Evolutionary conservation across 2,888 invertebrate genomes (phyloP).

Genomic region (Yponomeuta evonymella): DNA sequence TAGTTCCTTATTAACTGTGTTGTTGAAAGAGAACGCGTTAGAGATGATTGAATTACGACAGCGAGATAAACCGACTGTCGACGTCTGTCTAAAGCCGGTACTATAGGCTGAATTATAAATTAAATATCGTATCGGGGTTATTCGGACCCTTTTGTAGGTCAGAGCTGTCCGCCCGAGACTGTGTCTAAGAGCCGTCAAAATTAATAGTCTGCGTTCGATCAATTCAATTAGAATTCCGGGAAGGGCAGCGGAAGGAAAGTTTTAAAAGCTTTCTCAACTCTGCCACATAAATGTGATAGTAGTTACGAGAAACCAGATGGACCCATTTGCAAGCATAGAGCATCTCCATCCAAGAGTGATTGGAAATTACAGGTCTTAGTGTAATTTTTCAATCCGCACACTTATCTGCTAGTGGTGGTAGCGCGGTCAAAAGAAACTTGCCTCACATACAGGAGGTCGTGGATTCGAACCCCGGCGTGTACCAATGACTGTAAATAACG

Average conservation of each 20-base stretch:
- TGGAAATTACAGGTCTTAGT: too few species aligned
- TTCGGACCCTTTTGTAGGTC: neutral
- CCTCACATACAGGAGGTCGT: too few species aligned
- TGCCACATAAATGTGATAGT: neutral
- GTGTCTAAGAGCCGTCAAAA: conserved; percentile 1
- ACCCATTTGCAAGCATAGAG: too few species aligned
- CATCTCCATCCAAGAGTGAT: too few species aligned
- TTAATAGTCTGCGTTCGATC: neutral
- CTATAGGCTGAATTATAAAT: neutral
- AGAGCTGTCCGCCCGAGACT: neutral
- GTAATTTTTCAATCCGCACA: too few species aligned
- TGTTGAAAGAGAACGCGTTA: neutral
- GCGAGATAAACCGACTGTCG: neutral
- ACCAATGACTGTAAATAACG: too few species aligned
- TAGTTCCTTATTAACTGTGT: neutral
- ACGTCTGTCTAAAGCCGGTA: neutral
- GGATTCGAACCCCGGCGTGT: too few species aligned
- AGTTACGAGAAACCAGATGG: neutral
- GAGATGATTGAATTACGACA: neutral
- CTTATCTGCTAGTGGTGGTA: too few species aligned
- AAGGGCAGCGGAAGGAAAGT: conserved; percentile 2
- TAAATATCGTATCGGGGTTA: neutral
- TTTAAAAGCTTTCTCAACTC: neutral
- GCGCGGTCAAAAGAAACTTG: too few species aligned
- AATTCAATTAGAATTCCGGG: neutral